A percentile compares a stretch with the other conserved stretches of the same genome.
These are phyloP conservation scores for Nannoperca obscura DNA, from an alignment of 2,797 vertebrate species.

Conservation along the genomic window DNA sequence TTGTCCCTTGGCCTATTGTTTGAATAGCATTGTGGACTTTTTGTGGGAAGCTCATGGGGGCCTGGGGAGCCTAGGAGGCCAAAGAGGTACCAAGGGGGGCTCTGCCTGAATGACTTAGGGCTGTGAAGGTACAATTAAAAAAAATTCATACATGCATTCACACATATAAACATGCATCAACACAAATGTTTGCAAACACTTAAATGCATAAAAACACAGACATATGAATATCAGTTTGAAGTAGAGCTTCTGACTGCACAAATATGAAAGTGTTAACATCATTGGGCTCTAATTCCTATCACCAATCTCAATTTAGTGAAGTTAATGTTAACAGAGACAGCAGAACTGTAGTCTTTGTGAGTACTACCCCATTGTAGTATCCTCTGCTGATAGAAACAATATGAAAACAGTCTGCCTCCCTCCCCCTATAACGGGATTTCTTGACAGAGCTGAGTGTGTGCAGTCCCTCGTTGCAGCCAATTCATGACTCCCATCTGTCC, in stretches of 20 bases:
- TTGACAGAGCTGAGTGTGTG: constrained; percentile 69
- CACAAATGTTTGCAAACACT: constrained; percentile 17
- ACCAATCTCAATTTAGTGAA: constrained; percentile 12
- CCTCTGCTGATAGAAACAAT: constrained; percentile 60
- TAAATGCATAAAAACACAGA: neutral
- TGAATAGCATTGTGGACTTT: constrained; percentile 91
- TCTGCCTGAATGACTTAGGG: constrained; percentile 75
- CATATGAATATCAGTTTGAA: constrained; percentile 12
- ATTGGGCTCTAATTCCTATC: constrained; percentile 9
- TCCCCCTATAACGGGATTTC: constrained; percentile 71
- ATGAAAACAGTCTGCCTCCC: constrained; percentile 63
- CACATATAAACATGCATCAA: constrained; percentile 29
- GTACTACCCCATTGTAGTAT: constrained; percentile 36
- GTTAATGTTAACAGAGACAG: constrained; percentile 29
- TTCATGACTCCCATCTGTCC: constrained; percentile 82
- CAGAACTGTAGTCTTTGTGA: constrained; percentile 26
- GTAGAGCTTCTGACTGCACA: neutral
- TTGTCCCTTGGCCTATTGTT: constrained; percentile 92
- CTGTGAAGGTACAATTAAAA: constrained; percentile 69
- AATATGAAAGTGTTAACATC: neutral
- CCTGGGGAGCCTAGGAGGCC: constrained; percentile 82
- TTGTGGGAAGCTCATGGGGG: constrained; percentile 86
- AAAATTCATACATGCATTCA: constrained; percentile 46
- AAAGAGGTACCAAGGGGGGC: constrained; percentile 84
- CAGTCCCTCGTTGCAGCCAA: constrained; percentile 68